Percentiles rank a stretch among this genome's conserved stretches.
Conservation (phyloP, 2,113 vertebrate species). For the Percopsis transmontana region DNA sequence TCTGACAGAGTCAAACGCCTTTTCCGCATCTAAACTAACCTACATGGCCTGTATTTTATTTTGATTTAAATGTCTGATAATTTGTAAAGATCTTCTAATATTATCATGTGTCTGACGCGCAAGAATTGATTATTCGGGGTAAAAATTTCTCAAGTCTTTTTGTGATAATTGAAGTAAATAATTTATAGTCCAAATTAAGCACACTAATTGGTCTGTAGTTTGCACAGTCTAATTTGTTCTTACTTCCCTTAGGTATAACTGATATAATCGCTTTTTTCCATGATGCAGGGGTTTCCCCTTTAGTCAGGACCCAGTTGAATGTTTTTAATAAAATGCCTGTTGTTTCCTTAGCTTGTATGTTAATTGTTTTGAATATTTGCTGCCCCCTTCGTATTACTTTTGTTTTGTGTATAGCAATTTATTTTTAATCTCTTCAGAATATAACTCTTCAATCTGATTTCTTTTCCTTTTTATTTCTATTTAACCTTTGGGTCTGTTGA, state of each 20-base stretch:
- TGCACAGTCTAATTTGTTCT: not conserved
- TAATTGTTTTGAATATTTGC: not conserved
- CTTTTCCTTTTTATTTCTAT: not conserved
- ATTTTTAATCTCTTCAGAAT: not conserved
- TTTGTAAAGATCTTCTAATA: not conserved
- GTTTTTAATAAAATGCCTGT: not conserved
- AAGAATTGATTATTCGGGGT: not conserved
- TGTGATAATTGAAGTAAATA: not conserved
- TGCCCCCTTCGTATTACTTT: not conserved
- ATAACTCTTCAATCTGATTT: conserved; percentile 3
- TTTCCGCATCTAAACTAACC: not conserved
- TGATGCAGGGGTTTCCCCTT: not conserved
- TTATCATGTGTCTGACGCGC: not conserved
- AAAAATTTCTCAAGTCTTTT: not conserved
- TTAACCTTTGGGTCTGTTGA: not conserved
- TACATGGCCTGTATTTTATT: not conserved
- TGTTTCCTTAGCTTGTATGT: not conserved
- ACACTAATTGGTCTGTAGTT: not conserved
- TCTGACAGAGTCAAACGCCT: not conserved
- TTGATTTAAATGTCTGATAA: not conserved
- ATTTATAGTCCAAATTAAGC: not conserved
- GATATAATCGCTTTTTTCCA: not conserved
- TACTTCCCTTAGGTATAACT: not conserved
- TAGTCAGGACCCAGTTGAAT: conserved; percentile 1
- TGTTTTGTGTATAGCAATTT: not conserved